Conservation (phyloP, 2,888 invertebrate genomes). For the Anodontia alba region DNA sequence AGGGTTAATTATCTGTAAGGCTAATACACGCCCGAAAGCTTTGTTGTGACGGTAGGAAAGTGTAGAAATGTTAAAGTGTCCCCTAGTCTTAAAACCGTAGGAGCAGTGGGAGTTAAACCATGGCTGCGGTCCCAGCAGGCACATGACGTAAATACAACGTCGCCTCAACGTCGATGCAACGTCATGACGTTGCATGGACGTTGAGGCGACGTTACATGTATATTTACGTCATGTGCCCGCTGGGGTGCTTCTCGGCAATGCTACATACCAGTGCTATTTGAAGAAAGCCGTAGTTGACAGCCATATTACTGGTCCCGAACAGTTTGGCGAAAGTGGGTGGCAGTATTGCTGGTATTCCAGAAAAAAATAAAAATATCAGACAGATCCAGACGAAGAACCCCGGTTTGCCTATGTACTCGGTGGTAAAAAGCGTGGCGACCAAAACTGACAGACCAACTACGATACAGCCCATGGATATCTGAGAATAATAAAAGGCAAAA, state of each 20-base stretch:
- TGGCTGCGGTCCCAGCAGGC: not conserved
- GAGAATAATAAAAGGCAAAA: not conserved
- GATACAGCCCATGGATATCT: constrained; percentile 20
- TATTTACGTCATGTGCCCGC: too few relatives aligned
- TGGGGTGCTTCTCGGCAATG: not conserved
- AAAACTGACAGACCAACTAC: not conserved
- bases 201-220: too few relatives aligned
- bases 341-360: constrained; percentile 22
- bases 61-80: too few relatives aligned
- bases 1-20: too few relatives aligned
- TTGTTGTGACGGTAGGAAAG: too few relatives aligned
- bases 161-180: too few relatives aligned
- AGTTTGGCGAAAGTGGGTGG: constrained; percentile 34
- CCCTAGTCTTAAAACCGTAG: not conserved
- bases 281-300: constrained; percentile 30
- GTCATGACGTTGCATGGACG: too few relatives aligned
- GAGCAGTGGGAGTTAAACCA: not conserved
- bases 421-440: constrained; percentile 11
- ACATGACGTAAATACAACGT: too few relatives aligned
- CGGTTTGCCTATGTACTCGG: constrained; percentile 15
- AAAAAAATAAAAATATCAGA: constrained; percentile 18
- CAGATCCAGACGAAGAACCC: constrained; percentile 33
- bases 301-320: constrained; percentile 30
- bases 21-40: too few relatives aligned
- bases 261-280: constrained; percentile 10